A percentile compares a stretch with the other conserved stretches of the same genome.
phyloP scores from a whole-genome alignment of 2,797 vertebrate species.

The Orientallactaga sibirica region DNA sequence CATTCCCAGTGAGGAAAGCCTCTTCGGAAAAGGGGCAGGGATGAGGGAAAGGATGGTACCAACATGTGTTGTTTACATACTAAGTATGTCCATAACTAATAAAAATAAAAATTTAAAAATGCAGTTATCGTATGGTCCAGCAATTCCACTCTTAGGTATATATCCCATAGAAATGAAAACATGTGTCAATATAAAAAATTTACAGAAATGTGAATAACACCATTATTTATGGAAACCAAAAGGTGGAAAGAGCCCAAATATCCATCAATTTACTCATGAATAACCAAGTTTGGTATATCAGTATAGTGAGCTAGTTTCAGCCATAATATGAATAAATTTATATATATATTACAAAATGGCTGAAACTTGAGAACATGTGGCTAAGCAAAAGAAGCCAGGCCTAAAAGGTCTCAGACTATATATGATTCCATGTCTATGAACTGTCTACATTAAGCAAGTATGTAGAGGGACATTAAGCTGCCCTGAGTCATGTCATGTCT shows the following conservation, averaged over 20 bases:
- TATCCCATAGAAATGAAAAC: conserved; percentile 22
- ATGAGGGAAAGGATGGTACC: too few species aligned
- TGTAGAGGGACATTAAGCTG: too few species aligned
- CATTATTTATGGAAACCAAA: conserved; percentile 4
- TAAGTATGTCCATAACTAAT: too few species aligned
- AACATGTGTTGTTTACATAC: too few species aligned
- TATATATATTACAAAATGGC: neutral
- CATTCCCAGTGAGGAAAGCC: too few species aligned
- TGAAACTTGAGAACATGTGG: neutral
- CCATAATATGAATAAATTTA: conserved; percentile 43
- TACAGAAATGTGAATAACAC: neutral
- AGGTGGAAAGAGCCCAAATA: conserved; percentile 40
- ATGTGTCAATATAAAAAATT: neutral
- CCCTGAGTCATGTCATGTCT: neutral
- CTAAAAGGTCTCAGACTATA: neutral
- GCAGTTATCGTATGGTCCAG: neutral
- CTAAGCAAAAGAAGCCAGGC: conserved; percentile 42
- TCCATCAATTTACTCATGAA: neutral
- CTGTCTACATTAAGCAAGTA: neutral
- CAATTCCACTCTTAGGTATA: neutral
- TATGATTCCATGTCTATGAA: neutral
- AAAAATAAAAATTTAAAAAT: too few species aligned
- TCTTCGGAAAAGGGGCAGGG: too few species aligned
- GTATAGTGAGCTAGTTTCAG: neutral
- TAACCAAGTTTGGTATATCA: conserved; percentile 4